Evolutionary conservation across 2,888 invertebrate species (phyloP), one percentile per base, ranked within the genome.

Genomic region (Cerastis leucographa): DNA sequence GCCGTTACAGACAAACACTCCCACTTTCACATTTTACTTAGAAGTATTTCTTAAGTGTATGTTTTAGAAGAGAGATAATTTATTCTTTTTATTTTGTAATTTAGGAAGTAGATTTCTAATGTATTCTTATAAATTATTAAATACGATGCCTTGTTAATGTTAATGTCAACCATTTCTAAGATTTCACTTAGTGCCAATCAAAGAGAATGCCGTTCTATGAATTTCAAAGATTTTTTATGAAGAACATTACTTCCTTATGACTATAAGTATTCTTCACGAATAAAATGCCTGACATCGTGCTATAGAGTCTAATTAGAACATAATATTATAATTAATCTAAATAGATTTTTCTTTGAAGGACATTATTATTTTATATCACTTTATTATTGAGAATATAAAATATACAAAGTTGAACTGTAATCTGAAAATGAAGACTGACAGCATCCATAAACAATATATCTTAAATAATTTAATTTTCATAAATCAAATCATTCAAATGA

Each of bases 121-220:
- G 12, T 54, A 54, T 5, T 54, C 12, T 14, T 29, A 19, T 40
- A 11, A 40, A 42, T 68, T 5, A 19, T 17, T 17, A 40, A 25
- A 59, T 1, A 29, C 8, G 61, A 35, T 29, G 12, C 40, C 19
- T 49, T 11, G 11, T 17, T 71, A 46, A 44, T 59, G 49, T 4
- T 74, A 72, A 72, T 61, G 17, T 25, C 1, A 51, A 42, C 4
- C 6, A 51, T 51, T 35, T 19, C 17, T 35, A 35, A 44, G n/a
- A 42, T 75, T 76, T 46, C 22, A 64, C 22, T 66, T n/a, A 29
- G 46, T 29, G 0, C 25, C 14, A 56, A n/a, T 59, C 40, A 77
- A 59, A 56, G 19, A 76, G 46, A 49, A 17, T 71, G 22, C 8
- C 0, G 8, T 74, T 49, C 40, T 17, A 8, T 0, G n/a, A 35